A percentile compares a stretch with the other conserved stretches of the same genome.
Conservation (phyloP, 2,113 vertebrate species). For the Odobenus rosmarus region DNA sequence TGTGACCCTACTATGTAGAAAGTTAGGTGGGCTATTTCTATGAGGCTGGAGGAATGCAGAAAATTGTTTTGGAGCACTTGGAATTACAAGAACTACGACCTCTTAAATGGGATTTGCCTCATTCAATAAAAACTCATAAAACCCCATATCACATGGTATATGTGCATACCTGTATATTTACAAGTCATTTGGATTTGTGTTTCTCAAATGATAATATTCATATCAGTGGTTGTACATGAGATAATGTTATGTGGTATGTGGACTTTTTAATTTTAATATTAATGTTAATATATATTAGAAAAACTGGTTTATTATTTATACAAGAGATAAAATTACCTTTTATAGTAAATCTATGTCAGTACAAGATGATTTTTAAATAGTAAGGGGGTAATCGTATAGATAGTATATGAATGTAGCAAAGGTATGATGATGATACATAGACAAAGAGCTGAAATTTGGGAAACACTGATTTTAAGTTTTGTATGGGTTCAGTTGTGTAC, state of each 20-base stretch:
- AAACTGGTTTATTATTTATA: background rate
- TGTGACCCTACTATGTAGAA: background rate
- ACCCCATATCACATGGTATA: background rate
- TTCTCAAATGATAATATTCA: background rate
- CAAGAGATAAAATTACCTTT: background rate
- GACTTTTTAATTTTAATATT: conserved; percentile 8
- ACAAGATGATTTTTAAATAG: background rate
- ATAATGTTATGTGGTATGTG: background rate
- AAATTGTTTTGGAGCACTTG: background rate
- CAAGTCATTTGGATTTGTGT: background rate
- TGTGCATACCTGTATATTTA: background rate
- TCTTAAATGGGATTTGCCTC: background rate
- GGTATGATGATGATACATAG: background rate
- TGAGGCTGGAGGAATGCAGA: background rate
- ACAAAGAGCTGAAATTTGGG: background rate
- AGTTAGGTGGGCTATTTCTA: background rate
- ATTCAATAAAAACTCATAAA: background rate
- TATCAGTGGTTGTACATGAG: background rate
- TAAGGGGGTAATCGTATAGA: background rate
- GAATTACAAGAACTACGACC: background rate
- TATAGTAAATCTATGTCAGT: conserved; percentile 9
- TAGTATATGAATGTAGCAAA: background rate
- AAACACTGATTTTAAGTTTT: background rate
- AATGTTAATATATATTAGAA: background rate
- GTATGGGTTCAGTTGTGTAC: background rate